Base-by-base conservation (phyloP, 1,140 invertebrate species). In the Drosophila virilis region DNA sequence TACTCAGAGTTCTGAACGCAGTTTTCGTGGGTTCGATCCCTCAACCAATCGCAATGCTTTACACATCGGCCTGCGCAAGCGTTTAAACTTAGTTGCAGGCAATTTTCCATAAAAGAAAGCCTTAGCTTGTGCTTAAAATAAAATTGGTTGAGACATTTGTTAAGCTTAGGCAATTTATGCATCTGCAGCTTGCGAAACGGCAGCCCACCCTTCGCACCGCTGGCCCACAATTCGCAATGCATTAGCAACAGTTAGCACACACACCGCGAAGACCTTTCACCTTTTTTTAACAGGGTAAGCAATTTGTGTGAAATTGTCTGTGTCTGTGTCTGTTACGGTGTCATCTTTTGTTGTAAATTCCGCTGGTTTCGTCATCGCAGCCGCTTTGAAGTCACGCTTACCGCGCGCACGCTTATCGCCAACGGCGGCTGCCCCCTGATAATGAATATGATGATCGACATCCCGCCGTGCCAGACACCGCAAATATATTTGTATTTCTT, bases 291-390 rank as follows among this genome's bases (percentile, higher is more conserved):
- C 43, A 9, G 48, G 40, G 71, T 59, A 84, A 84, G 52, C 76
- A 77, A 60, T 84, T 74, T 74, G 77, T 60, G 50, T 46, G 61
- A 66, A 80, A 85, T 77, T 65, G 67, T 37, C 74, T 45, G 40
- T 66, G 57, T n/a, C 51, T 74, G 38, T 62, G 46, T 60, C 45
- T 59, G 51, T 8, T 62, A 43, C 37, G 10, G 35, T 55, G 38
- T 12, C 17, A 8, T 64, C 58, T 71, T 33, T 65, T 65, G 54
- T 72, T 55, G 35, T 9, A 54, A 37, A 69, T 71, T 58, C 51
- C 51, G 38, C 8, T 61, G 62, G 52, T 83, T 80, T 80, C 78
- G 82, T 84, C 81, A 85, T 80, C 58, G n/a, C 8, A 35, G 4
- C 45, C 45, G 50, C 32, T 9, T 54, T 38, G 54, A 52, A 51